Base-by-base conservation (phyloP, 2,797 vertebrate species). In the Pelobates cultripes region DNA sequence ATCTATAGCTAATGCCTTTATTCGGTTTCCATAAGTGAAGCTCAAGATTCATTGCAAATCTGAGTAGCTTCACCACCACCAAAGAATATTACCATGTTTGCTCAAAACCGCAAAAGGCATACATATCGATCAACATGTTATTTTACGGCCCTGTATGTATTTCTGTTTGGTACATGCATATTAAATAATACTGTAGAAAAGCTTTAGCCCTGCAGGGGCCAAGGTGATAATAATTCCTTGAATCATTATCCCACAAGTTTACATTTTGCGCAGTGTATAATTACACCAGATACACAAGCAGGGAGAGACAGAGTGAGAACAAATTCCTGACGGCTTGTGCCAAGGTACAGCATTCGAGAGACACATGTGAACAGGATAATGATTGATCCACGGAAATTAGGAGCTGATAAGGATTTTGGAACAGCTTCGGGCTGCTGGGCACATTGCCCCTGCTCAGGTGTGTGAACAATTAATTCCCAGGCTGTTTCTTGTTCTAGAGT, bases 191-290 rank as follows among this genome's bases (percentile, higher is more conserved):
- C 28, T 28, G 28, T 28, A 28, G 28, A 28, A 28, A 28, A 28
- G 28, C 28, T 28, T 28, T 28, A 2, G 28, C 2, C 1, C 28
- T 28, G 28, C 28, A 51, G 82, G 42, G 70, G 43, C 70, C 28
- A 7, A 28, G 66, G 47, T 75, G 78, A 73, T 76, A 85, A 86
- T 78, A 86, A 77, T 51, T 76, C 69, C 77, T 79, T 87, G 86
- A 86, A 78, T 87, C 86, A 85, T 85, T 82, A 83, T 75, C 66
- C 69, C 75, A 82, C 61, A 82, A 55, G 63, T 75, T 73, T 76
- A 75, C 57, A 84, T 77, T 47, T 40, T 76, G 64, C 73, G 67
- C 69, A 47, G 75, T 45, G 42, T 75, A 83, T 79, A 83, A 79
- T 83, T 83, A 83, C 66, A 73, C 40, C 71, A 51, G 45, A 73